Percentiles rank a stretch among this genome's conserved stretches.
These are phyloP conservation scores for Dynastes maya DNA, from an alignment of 2,888 invertebrate species.

Conservation along the genomic window DNA sequence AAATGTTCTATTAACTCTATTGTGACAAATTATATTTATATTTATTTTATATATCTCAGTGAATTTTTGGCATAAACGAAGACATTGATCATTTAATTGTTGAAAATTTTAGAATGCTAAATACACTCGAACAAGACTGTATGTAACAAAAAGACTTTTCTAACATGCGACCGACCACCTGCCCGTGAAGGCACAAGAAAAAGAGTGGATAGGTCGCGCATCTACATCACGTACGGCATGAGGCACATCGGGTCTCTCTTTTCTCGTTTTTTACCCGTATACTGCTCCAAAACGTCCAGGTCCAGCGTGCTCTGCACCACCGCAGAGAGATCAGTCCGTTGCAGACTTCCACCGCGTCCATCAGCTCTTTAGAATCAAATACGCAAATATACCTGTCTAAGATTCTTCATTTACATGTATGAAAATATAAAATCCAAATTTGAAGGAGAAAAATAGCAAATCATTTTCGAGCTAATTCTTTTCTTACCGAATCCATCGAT, in stretches of 20 bases:
- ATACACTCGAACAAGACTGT: not conserved
- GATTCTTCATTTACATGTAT: not conserved
- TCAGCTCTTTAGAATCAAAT: not conserved
- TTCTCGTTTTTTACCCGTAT: constrained; percentile 1
- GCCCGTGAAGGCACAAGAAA: constrained; percentile 16
- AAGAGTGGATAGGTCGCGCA: constrained; percentile 37
- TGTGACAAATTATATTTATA: too few relatives aligned
- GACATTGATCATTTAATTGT: too few relatives aligned
- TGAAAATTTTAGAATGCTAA: not conserved
- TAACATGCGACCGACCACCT: constrained; percentile 37
- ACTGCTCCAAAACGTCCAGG: constrained; percentile 31
- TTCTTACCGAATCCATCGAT: not conserved
- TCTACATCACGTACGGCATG: constrained; percentile 18
- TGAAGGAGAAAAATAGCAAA: not conserved
- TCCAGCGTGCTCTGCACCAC: constrained; percentile 3
- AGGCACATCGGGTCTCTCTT: constrained; percentile 15
- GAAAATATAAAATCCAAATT: constrained; percentile 7
- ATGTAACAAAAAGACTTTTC: constrained; percentile 9
- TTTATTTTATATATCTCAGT: too few relatives aligned
- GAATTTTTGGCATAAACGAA: too few relatives aligned
- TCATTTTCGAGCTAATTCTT: not conserved
- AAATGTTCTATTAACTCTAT: too few relatives aligned
- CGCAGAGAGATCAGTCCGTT: constrained; percentile 20
- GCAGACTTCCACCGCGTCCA: constrained; percentile 21
- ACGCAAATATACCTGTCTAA: not conserved